Evolutionary conservation across 2,888 invertebrate species (phyloP), one percentile per base, ranked within the genome.

Genomic region (Luperina testacea): DNA sequence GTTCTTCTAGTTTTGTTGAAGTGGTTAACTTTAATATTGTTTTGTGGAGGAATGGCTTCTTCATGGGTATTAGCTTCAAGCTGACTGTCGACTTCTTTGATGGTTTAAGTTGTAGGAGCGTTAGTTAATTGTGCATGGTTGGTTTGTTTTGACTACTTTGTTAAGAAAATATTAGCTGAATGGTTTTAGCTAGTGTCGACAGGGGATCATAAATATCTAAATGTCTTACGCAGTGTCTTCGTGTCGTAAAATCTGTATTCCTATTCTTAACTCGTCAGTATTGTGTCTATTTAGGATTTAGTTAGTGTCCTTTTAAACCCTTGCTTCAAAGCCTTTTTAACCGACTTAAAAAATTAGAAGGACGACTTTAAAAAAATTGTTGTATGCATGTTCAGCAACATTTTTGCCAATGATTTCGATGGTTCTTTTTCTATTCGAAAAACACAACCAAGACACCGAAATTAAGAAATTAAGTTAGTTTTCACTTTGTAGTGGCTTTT

Each of bases 1-100:
- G 38, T 65, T 71, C 65, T 77, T 72, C 77, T 82, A 78, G 64
- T 65, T 73, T 72, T 77, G 74, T 72, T 71, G 80, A 70, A 83
- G 77, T 77, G 20, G 59, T 73, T 57, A 77, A n/a, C 57, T 80
- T 75, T 69, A 57, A 57, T 74, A 75, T 76, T 82, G 73, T 79
- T 75, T 78, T 78, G 57, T 59, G 32, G 6, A 38, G 32, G 42
- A 71, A 71, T 59, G 27, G 27, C 63, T 82, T 32, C 57, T 79
- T 69, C 65, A 61, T 71, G 61, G 48, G 27, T 42, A 65, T 42
- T 59, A 71, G 64, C 48, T 63, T 53, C 17, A 59, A 11, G 42
- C 59, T 71, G 13, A 74, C 32, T 48, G n/a, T 48, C 15, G 38
- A 64, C 68, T 76, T 76, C 68, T 63, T 72, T 72, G 38, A 70